Percentiles rank a stretch among this genome's conserved stretches.
Conservation (phyloP, 2,888 invertebrate species). For the Brachyptera putata region DNA sequence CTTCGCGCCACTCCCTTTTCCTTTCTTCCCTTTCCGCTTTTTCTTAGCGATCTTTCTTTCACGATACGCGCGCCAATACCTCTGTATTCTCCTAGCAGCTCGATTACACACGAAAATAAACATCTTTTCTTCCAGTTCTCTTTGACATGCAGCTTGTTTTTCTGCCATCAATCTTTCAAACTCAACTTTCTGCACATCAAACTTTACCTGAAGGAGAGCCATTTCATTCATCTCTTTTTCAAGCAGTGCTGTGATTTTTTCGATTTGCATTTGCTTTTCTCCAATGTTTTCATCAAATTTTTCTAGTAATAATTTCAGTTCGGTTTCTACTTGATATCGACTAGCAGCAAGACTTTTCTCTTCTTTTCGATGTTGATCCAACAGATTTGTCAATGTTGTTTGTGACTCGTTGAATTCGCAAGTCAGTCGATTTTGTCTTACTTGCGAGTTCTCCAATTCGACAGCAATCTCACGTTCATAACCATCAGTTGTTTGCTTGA, state of each 20-base stretch:
- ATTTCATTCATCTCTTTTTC: constrained; percentile 1
- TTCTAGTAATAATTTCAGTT: not conserved
- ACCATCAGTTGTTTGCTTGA: not conserved
- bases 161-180: constrained; percentile 20
- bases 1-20: not conserved
- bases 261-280: not conserved
- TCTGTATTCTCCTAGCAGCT: constrained; percentile 22
- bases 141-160: constrained; percentile 7
- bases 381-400: not conserved
- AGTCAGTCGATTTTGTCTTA: not conserved
- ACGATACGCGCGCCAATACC: constrained; percentile 12
- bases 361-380: not conserved
- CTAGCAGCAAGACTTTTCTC: not conserved
- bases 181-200: constrained; percentile 9
- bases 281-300: constrained; percentile 3
- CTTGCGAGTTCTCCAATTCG: not conserved
- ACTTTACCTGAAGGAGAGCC: constrained; percentile 1
- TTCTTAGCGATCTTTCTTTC: constrained; percentile 10
- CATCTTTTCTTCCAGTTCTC: constrained; percentile 11
- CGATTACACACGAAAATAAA: constrained; percentile 16
- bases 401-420: not conserved
- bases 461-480: not conserved
- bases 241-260: not conserved
- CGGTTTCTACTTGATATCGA: not conserved
- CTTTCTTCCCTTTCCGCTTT: not conserved